Evolutionary conservation across 2,888 invertebrate genomes (phyloP).

Genomic region (Drosophila kambysellisi): DNA sequence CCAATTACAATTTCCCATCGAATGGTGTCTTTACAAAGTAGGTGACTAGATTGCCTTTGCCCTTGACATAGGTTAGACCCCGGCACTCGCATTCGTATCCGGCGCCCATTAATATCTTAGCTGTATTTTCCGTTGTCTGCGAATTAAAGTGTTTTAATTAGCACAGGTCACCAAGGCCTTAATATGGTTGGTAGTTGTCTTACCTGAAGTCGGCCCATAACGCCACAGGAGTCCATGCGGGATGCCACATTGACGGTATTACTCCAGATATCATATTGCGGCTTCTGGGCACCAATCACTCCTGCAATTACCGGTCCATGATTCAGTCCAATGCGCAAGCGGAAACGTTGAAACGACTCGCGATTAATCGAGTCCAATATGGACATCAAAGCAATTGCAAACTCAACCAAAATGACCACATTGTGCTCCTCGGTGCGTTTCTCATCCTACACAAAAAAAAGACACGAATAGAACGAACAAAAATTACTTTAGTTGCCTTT

Average conservation of each 20-base stretch:
- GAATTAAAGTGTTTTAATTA: conserved; percentile 24
- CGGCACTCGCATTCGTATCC: conserved; percentile 96
- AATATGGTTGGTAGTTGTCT: background rate
- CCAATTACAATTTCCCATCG: conserved; percentile 87
- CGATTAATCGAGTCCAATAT: conserved; percentile 97
- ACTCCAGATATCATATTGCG: conserved; percentile 99
- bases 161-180: background rate
- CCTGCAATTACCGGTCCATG: conserved; percentile 93
- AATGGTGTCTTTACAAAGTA: conserved; percentile 96
- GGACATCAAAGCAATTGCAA: conserved; percentile 96
- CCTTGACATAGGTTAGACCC: conserved; percentile 97
- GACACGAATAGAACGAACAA: conserved; percentile 19
- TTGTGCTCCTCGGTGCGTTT: conserved; percentile 93
- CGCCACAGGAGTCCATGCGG: conserved; percentile 98
- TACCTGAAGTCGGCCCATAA: conserved; percentile 94
- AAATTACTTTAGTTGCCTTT: conserved; percentile 52
- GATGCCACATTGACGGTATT: conserved; percentile 99
- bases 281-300: conserved; percentile 98
- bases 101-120: conserved; percentile 92
- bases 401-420: conserved; percentile 96
- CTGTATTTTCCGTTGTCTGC: conserved; percentile 92
- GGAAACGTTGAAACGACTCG: conserved; percentile 98
- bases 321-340: conserved; percentile 91
- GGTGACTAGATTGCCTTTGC: conserved; percentile 95
- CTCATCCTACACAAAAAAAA: conserved; percentile 87